Conservation (phyloP, 2,888 invertebrate species). For the Drosophila niveifrons region DNA sequence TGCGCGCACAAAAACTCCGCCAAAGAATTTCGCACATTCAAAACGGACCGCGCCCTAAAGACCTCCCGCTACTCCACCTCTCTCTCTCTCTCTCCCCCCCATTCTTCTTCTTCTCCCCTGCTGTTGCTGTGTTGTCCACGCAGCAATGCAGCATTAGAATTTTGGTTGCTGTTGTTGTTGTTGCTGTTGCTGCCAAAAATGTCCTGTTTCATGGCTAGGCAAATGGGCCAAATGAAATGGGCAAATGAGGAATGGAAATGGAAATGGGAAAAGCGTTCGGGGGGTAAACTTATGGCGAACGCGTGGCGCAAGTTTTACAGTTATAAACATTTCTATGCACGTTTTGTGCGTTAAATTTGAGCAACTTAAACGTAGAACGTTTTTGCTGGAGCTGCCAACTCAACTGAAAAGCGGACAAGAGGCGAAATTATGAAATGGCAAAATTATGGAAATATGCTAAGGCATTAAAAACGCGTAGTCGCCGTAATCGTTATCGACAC, state of each 20-base stretch:
- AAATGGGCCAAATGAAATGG: constrained; percentile 16
- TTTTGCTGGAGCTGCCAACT: constrained; percentile 11
- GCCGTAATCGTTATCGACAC: constrained; percentile 20
- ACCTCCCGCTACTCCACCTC: neutral
- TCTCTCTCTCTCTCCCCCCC: neutral
- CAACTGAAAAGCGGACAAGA: neutral
- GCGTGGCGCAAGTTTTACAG: constrained; percentile 70
- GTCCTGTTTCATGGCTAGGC: constrained; percentile 51
- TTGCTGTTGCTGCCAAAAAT: constrained; percentile 57
- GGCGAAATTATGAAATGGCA: constrained; percentile 48
- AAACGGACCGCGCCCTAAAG: constrained; percentile 33
- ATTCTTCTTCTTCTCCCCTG: neutral
- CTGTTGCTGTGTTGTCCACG: constrained; percentile 1
- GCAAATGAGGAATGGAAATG: constrained; percentile 2
- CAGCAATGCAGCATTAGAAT: constrained; percentile 16
- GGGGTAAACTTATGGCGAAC: constrained; percentile 59
- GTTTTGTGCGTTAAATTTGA: constrained; percentile 68
- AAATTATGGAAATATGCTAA: constrained; percentile 57
- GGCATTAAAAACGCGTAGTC: constrained; percentile 28
- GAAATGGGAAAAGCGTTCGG: constrained; percentile 5
- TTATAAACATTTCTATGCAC: constrained; percentile 73
- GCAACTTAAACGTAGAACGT: constrained; percentile 19
- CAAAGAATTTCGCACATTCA: constrained; percentile 75
- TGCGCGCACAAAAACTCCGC: constrained; percentile 56
- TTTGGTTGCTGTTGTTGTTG: constrained; percentile 34